Conservation (phyloP, 2,113 vertebrate genomes). For the Pica pica region DNA sequence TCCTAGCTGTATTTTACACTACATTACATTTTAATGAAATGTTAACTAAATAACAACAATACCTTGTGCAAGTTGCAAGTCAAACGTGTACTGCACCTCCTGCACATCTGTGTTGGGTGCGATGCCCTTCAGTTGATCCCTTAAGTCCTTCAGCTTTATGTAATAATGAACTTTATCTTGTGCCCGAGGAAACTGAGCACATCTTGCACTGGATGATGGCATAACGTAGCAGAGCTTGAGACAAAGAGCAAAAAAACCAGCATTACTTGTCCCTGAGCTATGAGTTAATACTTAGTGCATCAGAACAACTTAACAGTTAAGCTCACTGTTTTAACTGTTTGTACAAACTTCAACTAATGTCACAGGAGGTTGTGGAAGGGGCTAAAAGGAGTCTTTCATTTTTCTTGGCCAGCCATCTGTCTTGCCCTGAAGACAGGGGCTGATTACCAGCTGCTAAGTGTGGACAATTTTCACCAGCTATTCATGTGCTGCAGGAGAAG, state of each 20-base stretch:
- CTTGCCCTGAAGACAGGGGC: background rate
- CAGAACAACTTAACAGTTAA: background rate
- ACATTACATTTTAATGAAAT: background rate
- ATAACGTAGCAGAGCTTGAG: constrained; percentile 91
- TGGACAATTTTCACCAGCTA: background rate
- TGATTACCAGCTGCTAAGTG: background rate
- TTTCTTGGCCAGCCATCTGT: background rate
- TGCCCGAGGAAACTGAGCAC: constrained; percentile 96
- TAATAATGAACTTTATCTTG: constrained; percentile 99
- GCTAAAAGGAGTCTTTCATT: background rate
- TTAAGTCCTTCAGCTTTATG: constrained; percentile 93
- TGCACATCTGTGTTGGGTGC: constrained; percentile 76
- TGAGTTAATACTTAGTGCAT: background rate
- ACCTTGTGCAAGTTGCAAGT: constrained; percentile 92
- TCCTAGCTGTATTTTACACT: background rate
- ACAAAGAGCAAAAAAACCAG: background rate
- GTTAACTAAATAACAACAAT: background rate
- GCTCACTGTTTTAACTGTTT: background rate
- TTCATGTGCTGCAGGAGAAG: background rate
- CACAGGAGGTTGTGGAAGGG: background rate
- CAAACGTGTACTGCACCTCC: constrained; percentile 86
- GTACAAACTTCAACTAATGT: background rate
- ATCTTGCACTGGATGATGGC: constrained; percentile 96
- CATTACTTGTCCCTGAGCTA: background rate
- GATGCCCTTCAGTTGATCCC: constrained; percentile 88